These are phyloP conservation scores for Pandemis cinnamomeana DNA, from an alignment of 2,888 invertebrate genomes.

Conservation along the genomic window DNA sequence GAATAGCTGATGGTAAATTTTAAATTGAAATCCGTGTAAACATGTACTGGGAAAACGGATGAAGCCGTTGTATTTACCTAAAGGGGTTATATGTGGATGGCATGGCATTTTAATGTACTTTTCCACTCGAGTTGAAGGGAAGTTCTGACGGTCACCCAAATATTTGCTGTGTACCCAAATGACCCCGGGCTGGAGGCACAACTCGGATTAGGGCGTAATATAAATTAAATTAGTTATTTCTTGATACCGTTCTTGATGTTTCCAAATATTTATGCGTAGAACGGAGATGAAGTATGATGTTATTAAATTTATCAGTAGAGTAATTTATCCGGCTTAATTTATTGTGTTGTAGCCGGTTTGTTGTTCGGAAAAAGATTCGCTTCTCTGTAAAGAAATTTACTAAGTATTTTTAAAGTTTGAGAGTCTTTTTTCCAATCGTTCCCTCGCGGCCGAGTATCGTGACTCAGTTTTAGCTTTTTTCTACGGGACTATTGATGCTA, in stretches of 20 bases:
- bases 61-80: background rate
- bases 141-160: constrained; percentile 3
- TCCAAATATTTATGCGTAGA: background rate
- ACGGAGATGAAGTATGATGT: too few species aligned
- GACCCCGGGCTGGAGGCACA: background rate
- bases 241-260: too few species aligned
- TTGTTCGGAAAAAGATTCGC: too few species aligned
- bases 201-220: background rate
- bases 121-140: background rate
- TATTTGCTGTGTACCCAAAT: constrained; percentile 12
- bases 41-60: background rate
- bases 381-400: too few species aligned
- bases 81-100: background rate
- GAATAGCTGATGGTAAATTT: background rate
- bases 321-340: too few species aligned
- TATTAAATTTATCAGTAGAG: too few species aligned
- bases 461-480: too few species aligned
- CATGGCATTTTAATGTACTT: constrained; percentile 7
- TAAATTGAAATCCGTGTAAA: background rate
- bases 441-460: too few species aligned
- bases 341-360: too few species aligned
- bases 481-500: too few species aligned
- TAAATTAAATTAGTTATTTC: constrained; percentile 8
- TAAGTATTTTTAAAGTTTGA: too few species aligned
- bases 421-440: too few species aligned